Evolutionary conservation across 2,113 vertebrate genomes (phyloP), one percentile per base, ranked within the genome.

Genomic region (Phaethornis superciliosus): DNA sequence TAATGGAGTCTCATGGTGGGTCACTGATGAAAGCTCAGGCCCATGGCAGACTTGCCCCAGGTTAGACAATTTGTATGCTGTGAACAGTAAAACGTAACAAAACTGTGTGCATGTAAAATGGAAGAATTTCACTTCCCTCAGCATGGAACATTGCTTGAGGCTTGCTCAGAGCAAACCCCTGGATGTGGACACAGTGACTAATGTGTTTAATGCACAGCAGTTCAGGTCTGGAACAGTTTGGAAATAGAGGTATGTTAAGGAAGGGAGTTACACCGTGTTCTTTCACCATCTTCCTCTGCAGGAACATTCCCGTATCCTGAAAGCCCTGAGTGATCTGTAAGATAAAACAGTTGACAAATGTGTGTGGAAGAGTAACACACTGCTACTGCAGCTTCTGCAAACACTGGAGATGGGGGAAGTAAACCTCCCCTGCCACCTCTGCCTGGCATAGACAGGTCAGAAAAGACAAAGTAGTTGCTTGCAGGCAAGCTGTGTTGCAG

Each of bases 381-480:
- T 87, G 77, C 74, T 89, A 15, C 59, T n/a, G 37, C 17, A 49
- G 85, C 27, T 59, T 56, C 92, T 85, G 81, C 84, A 85, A 59
- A 52, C 27, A 9, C 55, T 37, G 68, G 44, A 26, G 47, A n/a
- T 70, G 60, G 51, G 56, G 62, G 56, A 21, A 78, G 62, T 7
- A 44, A 56, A 33, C 12, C 9, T 87, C 46, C 33, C 49, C 19
- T 58, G 42, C n/a, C 62, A 56, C 27, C 37, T 88, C 82, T 51
- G 55, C 5, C 67, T 88, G 60, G 58, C 2, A 0, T 16, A 40
- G 72, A 46, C 63, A 33, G 69, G 68, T 72, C 30, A 23, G 49
- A 9, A 30, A 69, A 67, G 69, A 14, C 51, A 46, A 54, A 77
- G 44, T 3, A 16, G 21, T 27, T 67, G 59, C 75, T 58, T 35